Evolutionary conservation across 2,888 invertebrate genomes (phyloP).

Genomic region (Melanotus villosus): DNA sequence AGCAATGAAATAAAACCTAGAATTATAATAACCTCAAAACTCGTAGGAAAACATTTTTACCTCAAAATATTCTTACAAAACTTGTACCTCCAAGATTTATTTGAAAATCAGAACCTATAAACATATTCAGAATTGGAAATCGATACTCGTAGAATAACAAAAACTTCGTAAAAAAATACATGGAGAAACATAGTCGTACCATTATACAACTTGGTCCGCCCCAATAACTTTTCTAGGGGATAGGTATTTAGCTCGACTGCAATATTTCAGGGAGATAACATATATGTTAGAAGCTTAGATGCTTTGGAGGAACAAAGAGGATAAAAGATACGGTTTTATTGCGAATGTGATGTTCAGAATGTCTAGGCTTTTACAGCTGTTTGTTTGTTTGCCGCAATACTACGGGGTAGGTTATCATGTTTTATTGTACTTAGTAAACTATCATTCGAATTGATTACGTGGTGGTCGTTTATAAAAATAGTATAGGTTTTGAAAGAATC

Average conservation of each 20-base stretch:
- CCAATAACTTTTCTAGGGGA: not conserved
- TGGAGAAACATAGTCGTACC: not conserved
- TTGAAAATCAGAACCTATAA: too few species aligned
- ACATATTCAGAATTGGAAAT: not conserved
- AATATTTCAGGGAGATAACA: constrained; percentile 3
- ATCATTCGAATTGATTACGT: too few species aligned
- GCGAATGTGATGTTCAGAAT: not conserved
- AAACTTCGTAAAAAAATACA: constrained; percentile 9
- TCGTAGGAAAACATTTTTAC: too few species aligned
- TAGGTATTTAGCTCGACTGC: not conserved
- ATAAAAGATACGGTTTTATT: not conserved
- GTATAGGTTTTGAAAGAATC: too few species aligned
- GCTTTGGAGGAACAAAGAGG: not conserved
- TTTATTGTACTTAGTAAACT: too few species aligned
- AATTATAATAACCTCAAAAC: too few species aligned
- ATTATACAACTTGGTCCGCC: constrained; percentile 3
- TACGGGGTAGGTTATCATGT: too few species aligned
- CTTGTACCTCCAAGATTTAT: too few species aligned
- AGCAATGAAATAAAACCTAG: too few species aligned
- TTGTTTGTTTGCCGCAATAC: too few species aligned
- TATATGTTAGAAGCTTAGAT: not conserved
- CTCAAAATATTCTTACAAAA: too few species aligned
- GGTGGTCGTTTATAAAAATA: too few species aligned
- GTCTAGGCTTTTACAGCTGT: not conserved
- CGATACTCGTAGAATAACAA: constrained; percentile 1